phyloP scores from a whole-genome alignment of 2,113 vertebrate genomes.

The Canis aureus region DNA sequence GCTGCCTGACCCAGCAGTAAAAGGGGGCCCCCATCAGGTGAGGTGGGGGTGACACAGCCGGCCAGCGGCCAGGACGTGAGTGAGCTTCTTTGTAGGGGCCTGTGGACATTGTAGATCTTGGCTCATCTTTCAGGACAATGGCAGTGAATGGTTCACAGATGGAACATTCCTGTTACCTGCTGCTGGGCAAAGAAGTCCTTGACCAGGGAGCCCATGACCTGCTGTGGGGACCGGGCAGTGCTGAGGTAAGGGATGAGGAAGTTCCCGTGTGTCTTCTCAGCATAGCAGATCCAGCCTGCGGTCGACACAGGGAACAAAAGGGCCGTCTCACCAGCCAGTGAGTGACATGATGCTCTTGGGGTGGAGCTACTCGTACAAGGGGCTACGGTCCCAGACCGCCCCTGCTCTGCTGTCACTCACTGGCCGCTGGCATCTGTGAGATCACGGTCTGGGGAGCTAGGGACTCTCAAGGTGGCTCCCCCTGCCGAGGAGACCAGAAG shows the following conservation, averaged over 20 bases:
- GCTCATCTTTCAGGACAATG: not conserved
- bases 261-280: slow-evolving; percentile 96
- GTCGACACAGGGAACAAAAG: not conserved
- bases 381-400: not conserved
- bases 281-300: slow-evolving; percentile 98
- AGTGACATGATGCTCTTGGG: slow-evolving; percentile 35
- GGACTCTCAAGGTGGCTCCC: not conserved
- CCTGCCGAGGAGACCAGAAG: not conserved
- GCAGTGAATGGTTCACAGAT: not conserved
- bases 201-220: slow-evolving; percentile 97
- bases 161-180: slow-evolving; percentile 86
- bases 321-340: not conserved
- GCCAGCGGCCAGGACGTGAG: not conserved
- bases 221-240: slow-evolving; percentile 95
- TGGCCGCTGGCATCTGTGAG: not conserved
- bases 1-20: not conserved
- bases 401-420: not conserved
- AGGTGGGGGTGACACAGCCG: fast-evolving
- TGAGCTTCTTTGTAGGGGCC: fast-evolving
- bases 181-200: slow-evolving; percentile 93
- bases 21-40: no score
- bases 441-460: not conserved
- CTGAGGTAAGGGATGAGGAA: slow-evolving; percentile 96
- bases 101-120: not conserved
- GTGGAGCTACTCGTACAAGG: not conserved